A percentile compares a stretch with the other conserved stretches of the same genome.
Evolutionary conservation across 1,140 invertebrate species (phyloP).

Genomic region (Diorhabda carinulata): DNA sequence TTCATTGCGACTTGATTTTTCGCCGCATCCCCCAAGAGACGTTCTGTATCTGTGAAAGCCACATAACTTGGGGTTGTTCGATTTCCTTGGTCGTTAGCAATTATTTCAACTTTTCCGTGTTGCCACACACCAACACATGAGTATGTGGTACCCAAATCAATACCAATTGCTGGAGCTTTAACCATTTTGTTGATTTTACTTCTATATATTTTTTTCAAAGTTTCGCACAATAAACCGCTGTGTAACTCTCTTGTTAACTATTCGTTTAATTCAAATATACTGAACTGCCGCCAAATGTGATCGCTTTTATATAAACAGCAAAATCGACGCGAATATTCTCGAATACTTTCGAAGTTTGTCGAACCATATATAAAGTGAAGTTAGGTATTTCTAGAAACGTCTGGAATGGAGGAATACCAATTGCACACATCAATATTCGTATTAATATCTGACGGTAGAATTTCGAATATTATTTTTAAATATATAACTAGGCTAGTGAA

Average conservation of each 20-base stretch:
- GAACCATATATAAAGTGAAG: neutral
- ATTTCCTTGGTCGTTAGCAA: slow-evolving; percentile 92
- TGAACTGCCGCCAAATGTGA: slow-evolving; percentile 1
- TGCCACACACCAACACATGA: slow-evolving; percentile 80
- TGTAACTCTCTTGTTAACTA: neutral
- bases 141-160: slow-evolving; percentile 76
- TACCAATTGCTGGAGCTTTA: slow-evolving; percentile 75
- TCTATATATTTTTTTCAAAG: neutral
- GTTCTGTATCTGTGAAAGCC: slow-evolving; percentile 77
- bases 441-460: too few relatives aligned
- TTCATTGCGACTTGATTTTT: slow-evolving; percentile 62
- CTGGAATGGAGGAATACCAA: neutral
- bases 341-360: neutral
- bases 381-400: neutral
- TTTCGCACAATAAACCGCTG: neutral
- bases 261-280: slow-evolving; percentile 7
- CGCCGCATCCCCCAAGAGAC: slow-evolving; percentile 61
- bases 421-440: neutral
- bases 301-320: slow-evolving; percentile 12
- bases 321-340: slow-evolving; percentile 12
- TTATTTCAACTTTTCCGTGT: slow-evolving; percentile 87
- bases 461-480: too few relatives aligned
- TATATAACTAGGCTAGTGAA: too few relatives aligned
- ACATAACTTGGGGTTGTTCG: slow-evolving; percentile 88
- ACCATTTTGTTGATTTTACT: slow-evolving; percentile 54